Base-by-base conservation (phyloP, 2,113 vertebrate genomes). In the Otus sunia region DNA sequence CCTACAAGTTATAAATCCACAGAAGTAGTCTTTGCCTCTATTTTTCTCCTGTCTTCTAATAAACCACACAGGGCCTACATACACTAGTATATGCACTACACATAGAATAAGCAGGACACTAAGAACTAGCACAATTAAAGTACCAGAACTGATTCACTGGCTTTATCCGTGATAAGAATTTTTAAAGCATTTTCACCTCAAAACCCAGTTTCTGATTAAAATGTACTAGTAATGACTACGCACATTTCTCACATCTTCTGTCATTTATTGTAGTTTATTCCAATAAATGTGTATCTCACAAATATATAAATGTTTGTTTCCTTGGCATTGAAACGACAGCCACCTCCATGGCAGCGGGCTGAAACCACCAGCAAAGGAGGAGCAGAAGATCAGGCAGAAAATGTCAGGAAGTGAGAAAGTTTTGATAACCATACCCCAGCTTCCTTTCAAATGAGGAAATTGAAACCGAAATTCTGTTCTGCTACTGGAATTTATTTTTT, bases 401-500 rank as follows among this genome's bases (percentile, higher is more conserved):
- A 56, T 0, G 4, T 37, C 69, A 89, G 84, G 68, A 92, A 86
- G 71, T 36, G 23, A 92, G 7, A 53, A 85, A 62, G 16, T 22
- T 77, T 41, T 75, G 73, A 72, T 19, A 94, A 62, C 1, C 0
- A 4, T 62, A 73, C 41, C 66, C 37, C 67, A 71, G 22, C 53
- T 94, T 97, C 77, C 87, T 76, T 62, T 83, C 66, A 91, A 82
- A 82, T 10, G 39, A 90, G 77, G 83, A 96, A 90, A 91, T 10
- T 58, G 22, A 95, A 94, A 94, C 58, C 17, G 19, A 71, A 92
- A 82, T 59, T 64, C 43, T 41, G 16, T 73, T 66, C 55, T 89
- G 30, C 36, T 85, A n/a, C 52, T 50, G 7, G 6, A 29, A 62
- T 9, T 41, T 74, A 66, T 41, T 72, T 78, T 32, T 72, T 0